Conservation (phyloP, 2,888 invertebrate genomes). For the Campopleginae sp. region DNA sequence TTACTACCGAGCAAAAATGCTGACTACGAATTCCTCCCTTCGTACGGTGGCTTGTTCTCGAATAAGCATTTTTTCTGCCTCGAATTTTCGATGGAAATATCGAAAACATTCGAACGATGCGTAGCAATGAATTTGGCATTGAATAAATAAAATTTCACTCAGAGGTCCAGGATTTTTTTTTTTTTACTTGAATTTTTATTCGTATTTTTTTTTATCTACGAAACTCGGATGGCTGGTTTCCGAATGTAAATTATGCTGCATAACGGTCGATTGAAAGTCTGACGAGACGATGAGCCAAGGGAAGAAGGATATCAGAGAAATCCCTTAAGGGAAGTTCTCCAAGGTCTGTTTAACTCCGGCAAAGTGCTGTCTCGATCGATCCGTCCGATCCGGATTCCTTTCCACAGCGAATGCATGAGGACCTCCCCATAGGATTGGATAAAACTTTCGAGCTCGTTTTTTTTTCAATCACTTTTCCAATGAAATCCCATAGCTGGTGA, state of each 20-base stretch:
- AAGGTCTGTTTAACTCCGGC: conserved; percentile 45
- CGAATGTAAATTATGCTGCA: conserved; percentile 35
- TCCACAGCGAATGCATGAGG: conserved; percentile 37
- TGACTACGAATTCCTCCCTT: conserved; percentile 36
- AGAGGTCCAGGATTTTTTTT: background rate
- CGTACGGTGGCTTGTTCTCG: conserved; percentile 2
- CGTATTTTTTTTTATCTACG: background rate
- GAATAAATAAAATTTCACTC: background rate
- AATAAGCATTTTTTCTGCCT: conserved; percentile 40
- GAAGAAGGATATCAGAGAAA: conserved; percentile 48
- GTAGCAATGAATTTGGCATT: background rate
- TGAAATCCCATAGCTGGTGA: conserved; percentile 6
- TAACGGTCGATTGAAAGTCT: conserved; percentile 44
- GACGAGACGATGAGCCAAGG: conserved; percentile 44
- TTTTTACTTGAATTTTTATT: conserved; percentile 9
- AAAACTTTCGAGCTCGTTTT: conserved; percentile 41
- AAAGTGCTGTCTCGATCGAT: conserved; percentile 55
- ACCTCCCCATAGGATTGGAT: conserved; percentile 20
- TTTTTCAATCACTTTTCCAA: background rate
- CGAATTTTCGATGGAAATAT: background rate
- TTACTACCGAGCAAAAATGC: conserved; percentile 46
- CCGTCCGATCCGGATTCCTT: conserved; percentile 34
- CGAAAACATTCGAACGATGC: background rate
- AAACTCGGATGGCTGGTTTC: background rate
- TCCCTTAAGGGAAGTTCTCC: conserved; percentile 44